Evolutionary conservation across 2,113 vertebrate species (phyloP).

Genomic region (Boulengeromyrus knoepffleri): DNA sequence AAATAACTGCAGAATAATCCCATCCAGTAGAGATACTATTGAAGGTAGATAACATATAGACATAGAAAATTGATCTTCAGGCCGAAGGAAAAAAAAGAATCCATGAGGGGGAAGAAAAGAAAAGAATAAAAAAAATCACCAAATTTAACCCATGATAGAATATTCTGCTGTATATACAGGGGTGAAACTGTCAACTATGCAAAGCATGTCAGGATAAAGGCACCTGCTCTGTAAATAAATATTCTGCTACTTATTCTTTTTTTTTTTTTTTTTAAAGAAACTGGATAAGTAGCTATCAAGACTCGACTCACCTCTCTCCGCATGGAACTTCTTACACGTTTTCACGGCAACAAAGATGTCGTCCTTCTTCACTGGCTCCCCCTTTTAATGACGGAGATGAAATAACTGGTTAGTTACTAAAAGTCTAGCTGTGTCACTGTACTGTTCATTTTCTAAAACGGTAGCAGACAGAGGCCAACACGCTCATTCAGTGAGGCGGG

Average conservation of each 20-base stretch:
- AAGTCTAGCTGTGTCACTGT: neutral
- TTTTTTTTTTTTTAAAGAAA: neutral
- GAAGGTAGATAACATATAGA: neutral
- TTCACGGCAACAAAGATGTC: constrained; percentile 91
- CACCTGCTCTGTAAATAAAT: neutral
- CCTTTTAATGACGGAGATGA: constrained; percentile 54
- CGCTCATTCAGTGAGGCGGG: neutral
- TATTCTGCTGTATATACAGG: neutral
- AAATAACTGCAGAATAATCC: neutral
- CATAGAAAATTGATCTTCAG: neutral
- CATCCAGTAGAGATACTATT: neutral
- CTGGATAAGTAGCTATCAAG: neutral
- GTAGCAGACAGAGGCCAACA: neutral
- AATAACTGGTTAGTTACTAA: neutral
- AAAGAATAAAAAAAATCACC: neutral
- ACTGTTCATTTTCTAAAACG: neutral
- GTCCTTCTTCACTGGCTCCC: constrained; percentile 71
- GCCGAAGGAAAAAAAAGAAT: neutral
- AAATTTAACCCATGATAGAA: neutral
- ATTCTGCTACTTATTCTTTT: neutral
- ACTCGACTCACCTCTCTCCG: constrained; percentile 80
- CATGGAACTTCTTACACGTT: constrained; percentile 90
- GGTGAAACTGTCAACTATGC: neutral
- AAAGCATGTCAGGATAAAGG: neutral
- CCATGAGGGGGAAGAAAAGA: neutral